Percentiles rank a stretch among this genome's conserved stretches.
Evolutionary conservation across 2,113 vertebrate species (phyloP).

Genomic region (Echinops telfairi): DNA sequence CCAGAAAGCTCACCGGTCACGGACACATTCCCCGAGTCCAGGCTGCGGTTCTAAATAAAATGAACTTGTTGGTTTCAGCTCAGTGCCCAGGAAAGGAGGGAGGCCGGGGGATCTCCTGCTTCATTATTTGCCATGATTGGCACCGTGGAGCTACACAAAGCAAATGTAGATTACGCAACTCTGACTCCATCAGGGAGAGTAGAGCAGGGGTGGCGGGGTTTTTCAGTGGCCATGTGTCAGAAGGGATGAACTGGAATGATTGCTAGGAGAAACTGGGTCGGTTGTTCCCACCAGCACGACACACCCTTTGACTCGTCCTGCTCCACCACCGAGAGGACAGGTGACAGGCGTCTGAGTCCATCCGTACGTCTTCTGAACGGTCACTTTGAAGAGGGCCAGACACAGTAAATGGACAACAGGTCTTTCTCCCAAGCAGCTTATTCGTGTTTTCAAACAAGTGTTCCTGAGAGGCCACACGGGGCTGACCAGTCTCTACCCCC

Average conservation of each 20-base stretch:
- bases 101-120: constrained; percentile 8
- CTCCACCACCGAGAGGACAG: neutral
- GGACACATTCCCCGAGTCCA: neutral
- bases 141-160: constrained; percentile 69
- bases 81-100: constrained; percentile 46
- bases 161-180: constrained; percentile 76
- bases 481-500: neutral
- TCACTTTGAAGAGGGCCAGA: neutral
- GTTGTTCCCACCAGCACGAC: neutral
- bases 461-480: too few relatives aligned
- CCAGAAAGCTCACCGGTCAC: constrained; percentile 56
- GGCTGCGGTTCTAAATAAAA: constrained; percentile 62
- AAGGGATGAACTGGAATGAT: constrained; percentile 17
- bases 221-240: neutral
- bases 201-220: neutral
- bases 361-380: neutral
- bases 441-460: neutral
- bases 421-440: neutral
- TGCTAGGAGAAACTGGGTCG: neutral
- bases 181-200: constrained; percentile 72
- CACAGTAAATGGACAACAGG: too few relatives aligned
- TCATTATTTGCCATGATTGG: constrained; percentile 71
- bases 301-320: neutral
- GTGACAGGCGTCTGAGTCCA: neutral
- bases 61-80: constrained; percentile 67